These are phyloP conservation scores for Chymomyza fuscimana DNA, from an alignment of 2,888 invertebrate species.

Conservation along the genomic window DNA sequence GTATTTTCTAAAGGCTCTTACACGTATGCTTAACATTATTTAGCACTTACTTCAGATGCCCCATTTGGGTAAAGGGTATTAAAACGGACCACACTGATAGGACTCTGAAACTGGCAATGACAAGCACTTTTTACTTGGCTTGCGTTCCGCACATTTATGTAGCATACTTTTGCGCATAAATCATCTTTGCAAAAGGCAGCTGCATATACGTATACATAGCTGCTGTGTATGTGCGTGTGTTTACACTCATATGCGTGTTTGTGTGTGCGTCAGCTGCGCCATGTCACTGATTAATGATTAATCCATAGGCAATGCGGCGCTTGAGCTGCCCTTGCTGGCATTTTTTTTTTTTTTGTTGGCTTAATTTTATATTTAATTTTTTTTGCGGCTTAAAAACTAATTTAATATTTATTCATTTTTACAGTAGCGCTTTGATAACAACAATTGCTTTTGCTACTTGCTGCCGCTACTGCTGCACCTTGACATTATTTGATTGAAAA, in stretches of 20 bases:
- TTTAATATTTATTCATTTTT: conserved; percentile 56
- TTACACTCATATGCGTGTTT: conserved; percentile 3
- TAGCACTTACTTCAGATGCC: no score
- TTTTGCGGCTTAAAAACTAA: conserved; percentile 43
- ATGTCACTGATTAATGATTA: conserved; percentile 54
- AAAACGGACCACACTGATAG: conserved; percentile 8
- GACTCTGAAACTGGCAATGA: conserved; percentile 12
- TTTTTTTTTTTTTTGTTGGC: neutral
- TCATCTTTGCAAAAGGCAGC: conserved; percentile 7
- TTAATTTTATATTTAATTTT: neutral
- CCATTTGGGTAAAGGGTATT: no score
- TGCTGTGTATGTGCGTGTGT: neutral
- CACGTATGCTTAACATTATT: no score
- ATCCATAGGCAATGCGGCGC: conserved; percentile 53
- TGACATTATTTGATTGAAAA: conserved; percentile 12
- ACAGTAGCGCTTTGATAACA: conserved; percentile 18
- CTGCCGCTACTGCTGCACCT: conserved; percentile 23
- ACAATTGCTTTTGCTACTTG: conserved; percentile 5
- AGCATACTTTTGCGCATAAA: conserved; percentile 53
- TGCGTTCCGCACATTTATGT: conserved; percentile 38
- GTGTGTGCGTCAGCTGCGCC: conserved; percentile 17
- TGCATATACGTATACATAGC: neutral
- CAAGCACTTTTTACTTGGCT: neutral
- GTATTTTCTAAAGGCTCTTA: no score
- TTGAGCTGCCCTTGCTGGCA: conserved; percentile 15